Evolutionary conservation across 2,888 invertebrate genomes (phyloP), one percentile per base, ranked within the genome.

Genomic region (Incurvaria masculella): DNA sequence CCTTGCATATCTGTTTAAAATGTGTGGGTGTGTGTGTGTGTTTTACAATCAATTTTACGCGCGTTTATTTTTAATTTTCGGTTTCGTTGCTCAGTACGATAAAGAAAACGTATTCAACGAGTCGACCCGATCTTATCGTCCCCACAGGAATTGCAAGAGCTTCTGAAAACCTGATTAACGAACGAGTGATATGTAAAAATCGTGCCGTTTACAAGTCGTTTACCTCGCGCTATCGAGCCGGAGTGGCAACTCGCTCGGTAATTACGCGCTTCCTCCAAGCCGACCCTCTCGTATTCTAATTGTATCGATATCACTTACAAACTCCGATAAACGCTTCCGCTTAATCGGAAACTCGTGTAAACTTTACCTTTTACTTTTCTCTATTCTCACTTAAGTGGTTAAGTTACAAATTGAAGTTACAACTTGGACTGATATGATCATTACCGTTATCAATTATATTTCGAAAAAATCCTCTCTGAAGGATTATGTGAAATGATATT

Each of bases 121-220:
- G n/a, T n/a, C n/a, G 33, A 11, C 33, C 8, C 33, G 33, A 33
- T 33, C 33, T 33, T 33, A 33, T 33, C 21, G 16, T 23, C 19
- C 8, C 19, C 20, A 14, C 20, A 6, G n/a, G 11, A 23, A 19
- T 26, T 20, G 43, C 19, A 42, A 16, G 40, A 39, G 41, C 17
- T 14, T n/a, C n/a, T 14, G 27, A 14, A 26, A 21, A 40, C n/a
- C 41, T 41, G 20, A 33, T 48, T 16, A 44, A 44, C 17, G 40
- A 40, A 19, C 14, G 44, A 40, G 44, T 14, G 33, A 33, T 33
- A 33, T 33, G 33, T 33, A 33, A 33, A 33, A 33, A 33, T 33
- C 23, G 33, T 33, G 69, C 65, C 71, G 66, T 70, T 74, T 68
- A 69, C 68, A 69, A 64, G 76, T 75, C 76, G 69, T 75, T 78